Base-by-base conservation (phyloP, 2,888 invertebrate genomes). In the Ophonus ardosiacus region DNA sequence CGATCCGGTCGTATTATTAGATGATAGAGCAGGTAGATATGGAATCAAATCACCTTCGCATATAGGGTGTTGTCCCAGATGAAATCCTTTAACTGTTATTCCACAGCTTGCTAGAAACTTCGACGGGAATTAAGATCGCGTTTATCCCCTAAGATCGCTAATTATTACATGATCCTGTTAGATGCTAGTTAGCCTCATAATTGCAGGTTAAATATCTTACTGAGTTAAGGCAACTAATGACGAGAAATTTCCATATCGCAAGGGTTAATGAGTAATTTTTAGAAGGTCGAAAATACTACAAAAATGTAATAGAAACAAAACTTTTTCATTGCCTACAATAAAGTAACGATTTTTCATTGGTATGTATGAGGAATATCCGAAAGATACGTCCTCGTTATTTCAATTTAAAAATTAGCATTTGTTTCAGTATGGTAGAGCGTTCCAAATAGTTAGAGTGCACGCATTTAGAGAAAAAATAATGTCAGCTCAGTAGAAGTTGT, bases 161-260 rank as follows among this genome's bases (percentile, higher is more conserved):
- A 38, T 68, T 68, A 68, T 68, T 68, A 68, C 68, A 40, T 68
- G 68, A 68, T 68, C 68, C 68, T 68, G 68, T 68, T 68, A 68
- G 24, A 59, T 59, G 63, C 21, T 21, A 63, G 63, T 6, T 24
- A 63, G 63, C 21, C 63, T 24, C 31, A 24, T 63, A 63, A 63
- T 63, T 63, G 31, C 63, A 63, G 4, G 24, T 31, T 68, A 68
- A 63, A 63, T 24, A n/a, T n/a, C 68, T 24, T 68, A 38, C 31
- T 38, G 68, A 68, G 43, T 51, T 51, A 51, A 4, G 8, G 43
- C 0, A 10, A 51, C 43, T 51, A 51, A 51, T 51, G 8, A 51
- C 43, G 43, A 51, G 43, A 13, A 51, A 51, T 51, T 51, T 8
- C 43, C 43, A 51, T 13, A 13, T 8, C 8, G 43, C 43, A 51